phyloP scores from a whole-genome alignment of 2,888 invertebrate genomes.

The Calliopum simillimum region DNA sequence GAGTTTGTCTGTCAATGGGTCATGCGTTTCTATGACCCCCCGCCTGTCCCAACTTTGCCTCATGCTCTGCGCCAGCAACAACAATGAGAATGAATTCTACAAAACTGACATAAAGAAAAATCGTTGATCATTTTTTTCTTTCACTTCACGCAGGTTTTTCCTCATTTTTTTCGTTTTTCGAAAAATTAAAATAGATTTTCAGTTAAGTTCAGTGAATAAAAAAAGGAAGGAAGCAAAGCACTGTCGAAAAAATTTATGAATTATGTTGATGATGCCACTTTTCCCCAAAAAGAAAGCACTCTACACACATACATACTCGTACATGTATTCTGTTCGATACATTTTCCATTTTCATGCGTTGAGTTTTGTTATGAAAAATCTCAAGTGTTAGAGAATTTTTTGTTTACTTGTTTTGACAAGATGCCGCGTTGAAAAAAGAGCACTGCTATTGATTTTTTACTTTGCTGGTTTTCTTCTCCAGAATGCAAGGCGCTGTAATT shows the following conservation, averaged over 20 bases:
- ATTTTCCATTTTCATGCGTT: neutral
- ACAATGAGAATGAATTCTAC: neutral
- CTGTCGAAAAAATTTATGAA: too few species aligned
- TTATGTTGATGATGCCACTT: too few species aligned
- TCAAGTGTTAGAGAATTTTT: constrained; percentile 56
- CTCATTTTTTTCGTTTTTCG: constrained; percentile 34
- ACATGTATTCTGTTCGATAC: neutral
- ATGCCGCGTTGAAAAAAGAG: constrained; percentile 49
- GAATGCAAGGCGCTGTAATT: constrained; percentile 4
- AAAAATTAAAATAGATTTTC: constrained; percentile 35
- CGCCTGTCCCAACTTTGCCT: constrained; percentile 22
- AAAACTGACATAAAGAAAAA: constrained; percentile 57
- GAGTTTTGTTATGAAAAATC: constrained; percentile 40
- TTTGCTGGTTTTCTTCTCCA: neutral
- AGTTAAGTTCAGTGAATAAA: neutral
- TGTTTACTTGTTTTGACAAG: constrained; percentile 67
- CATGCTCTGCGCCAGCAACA: neutral
- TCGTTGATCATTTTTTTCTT: constrained; percentile 57
- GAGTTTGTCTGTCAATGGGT: constrained; percentile 59
- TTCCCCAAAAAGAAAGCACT: too few species aligned
- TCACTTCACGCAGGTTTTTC: constrained; percentile 45
- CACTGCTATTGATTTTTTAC: constrained; percentile 28
- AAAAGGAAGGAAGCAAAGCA: too few species aligned
- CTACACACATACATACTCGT: too few species aligned
- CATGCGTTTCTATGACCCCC: constrained; percentile 42